Evolutionary conservation across 2,888 invertebrate species (phyloP), one percentile per base, ranked within the genome.

Genomic region (Tridacna crocea): DNA sequence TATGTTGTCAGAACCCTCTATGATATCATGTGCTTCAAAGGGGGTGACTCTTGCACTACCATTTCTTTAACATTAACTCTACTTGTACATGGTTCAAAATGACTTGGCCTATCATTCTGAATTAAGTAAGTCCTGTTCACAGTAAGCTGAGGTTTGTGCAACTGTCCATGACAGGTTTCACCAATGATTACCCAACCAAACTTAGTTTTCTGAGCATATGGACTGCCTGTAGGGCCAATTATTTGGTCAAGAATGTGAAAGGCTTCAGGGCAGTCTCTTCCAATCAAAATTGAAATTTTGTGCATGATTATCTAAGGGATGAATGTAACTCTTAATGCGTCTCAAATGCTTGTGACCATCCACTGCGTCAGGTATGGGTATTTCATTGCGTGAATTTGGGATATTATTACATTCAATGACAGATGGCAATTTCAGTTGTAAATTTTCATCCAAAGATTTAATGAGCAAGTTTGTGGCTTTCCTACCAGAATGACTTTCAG

Each of bases 161-260:
- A 19, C 22, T 66, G 63, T 6, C 77, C 77, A 12, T 78, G 66
- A 61, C 81, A 81, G 6, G 68, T 66, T 48, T 80, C 83, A 46
- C 75, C 81, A 47, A 77, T 36, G 19, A 77, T 73, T 36, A 81
- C 74, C 79, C 76, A 77, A 13, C 80, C 80, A 36, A 83, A 60
- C 19, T 22, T 27, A 15, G 75, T 46, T 72, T 80, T 79, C 77
- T 83, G 83, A 17, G 76, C 83, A 72, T 65, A 83, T 27, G 80
- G 83, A 17, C 61, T 47, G 22, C 36, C 48, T n/a, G 26, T 36
- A 26, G 79, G 68, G 19, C 83, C 83, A 17, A 63, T 74, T 24
- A 24, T 74, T 73, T 83, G 83, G n/a, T 66, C 70, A 22, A 36
- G 48, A n/a, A 83, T 77, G 46, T 80, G 80, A 58, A 80, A 80